A percentile compares a stretch with the other conserved stretches of the same genome.
Conservation (phyloP, 1,140 invertebrate genomes). For the Pentalonia nigronervosa region DNA sequence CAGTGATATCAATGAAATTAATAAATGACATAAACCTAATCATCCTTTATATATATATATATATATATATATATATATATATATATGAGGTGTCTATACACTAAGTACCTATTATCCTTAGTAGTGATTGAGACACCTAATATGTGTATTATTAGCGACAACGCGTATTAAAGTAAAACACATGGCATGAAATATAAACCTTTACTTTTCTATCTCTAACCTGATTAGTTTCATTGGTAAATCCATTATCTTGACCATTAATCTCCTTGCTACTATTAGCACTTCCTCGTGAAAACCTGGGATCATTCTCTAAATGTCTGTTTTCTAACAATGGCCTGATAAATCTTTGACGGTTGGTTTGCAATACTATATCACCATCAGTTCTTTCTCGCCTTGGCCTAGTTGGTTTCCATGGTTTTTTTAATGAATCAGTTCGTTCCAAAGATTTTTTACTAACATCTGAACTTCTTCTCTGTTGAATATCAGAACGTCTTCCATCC, state of each 20-base stretch:
- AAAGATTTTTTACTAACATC: constrained; percentile 55
- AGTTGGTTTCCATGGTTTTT: constrained; percentile 62
- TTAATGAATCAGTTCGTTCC: constrained; percentile 47
- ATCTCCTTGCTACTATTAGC: constrained; percentile 33
- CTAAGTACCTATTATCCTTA: constrained; percentile 29
- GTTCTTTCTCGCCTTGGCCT: constrained; percentile 83
- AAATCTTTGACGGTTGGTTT: constrained; percentile 64
- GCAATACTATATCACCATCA: constrained; percentile 81
- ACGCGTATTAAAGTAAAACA: constrained; percentile 53
- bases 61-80: constrained; percentile 38
- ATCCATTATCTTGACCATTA: constrained; percentile 55
- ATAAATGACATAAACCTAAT: constrained; percentile 41
- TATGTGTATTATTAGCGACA: constrained; percentile 53
- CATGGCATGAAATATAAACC: constrained; percentile 55
- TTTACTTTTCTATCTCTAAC: constrained; percentile 56
- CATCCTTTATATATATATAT: constrained; percentile 8
- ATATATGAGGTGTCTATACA: constrained; percentile 36
- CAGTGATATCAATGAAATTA: constrained; percentile 49
- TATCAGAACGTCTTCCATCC: constrained; percentile 71
- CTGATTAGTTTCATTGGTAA: constrained; percentile 54
- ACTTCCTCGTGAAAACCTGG: constrained; percentile 58
- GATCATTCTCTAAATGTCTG: constrained; percentile 64
- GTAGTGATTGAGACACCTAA: constrained; percentile 38
- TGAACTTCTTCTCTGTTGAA: constrained; percentile 54
- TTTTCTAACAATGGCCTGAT: constrained; percentile 64